Base-by-base conservation (phyloP, 2,797 vertebrate species). In the Tiaroga cobitis region DNA sequence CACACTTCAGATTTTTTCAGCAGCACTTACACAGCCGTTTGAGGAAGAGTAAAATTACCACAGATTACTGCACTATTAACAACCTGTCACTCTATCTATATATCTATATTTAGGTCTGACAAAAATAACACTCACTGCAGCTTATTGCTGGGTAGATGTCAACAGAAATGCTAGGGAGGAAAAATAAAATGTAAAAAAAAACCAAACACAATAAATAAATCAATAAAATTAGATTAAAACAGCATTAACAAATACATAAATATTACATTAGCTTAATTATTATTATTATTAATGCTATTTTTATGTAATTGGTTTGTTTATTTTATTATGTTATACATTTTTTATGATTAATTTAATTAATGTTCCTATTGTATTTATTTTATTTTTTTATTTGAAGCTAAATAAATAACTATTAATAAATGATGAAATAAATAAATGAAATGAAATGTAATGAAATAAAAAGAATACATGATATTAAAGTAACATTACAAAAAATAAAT, bases 81-180 rank as follows among this genome's bases (percentile, higher is more conserved):
- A 74, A 63, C 26, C 56, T 74, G 69, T 18, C 69, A 74, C 56
- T 74, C 54, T 61, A 43, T 16, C 70, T 74, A 8, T 46, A 5
- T n/a, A 46, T 78, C 46, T 49, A 80, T 72, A 72, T 41, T 70
- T 81, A 81, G 80, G 15, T 63, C 41, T 34, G 41, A 82, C 56
- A 65, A 59, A 82, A 63, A 82, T 46, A 82, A 74, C 70, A 9
- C n/a, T 73, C 21, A 32, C 13, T 41, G 51, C 49, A 15, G 51
- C n/a, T 41, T 72, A 41, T 56, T 70, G 49, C 80, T 19, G 39
- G 21, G n/a, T 6, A 73, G 26, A 26, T 24, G 7, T 21, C n/a
- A 59, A 41, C 51, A 43, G 68, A 67, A 80, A 80, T 80, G 41
- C 4, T 8, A 43, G 37, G 26, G 8, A 3, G 39, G 19, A 2